Percentiles rank a stretch among this genome's conserved stretches.
These are phyloP conservation scores for Musca domestica DNA, from an alignment of 1,140 invertebrate species.

Conservation along the genomic window DNA sequence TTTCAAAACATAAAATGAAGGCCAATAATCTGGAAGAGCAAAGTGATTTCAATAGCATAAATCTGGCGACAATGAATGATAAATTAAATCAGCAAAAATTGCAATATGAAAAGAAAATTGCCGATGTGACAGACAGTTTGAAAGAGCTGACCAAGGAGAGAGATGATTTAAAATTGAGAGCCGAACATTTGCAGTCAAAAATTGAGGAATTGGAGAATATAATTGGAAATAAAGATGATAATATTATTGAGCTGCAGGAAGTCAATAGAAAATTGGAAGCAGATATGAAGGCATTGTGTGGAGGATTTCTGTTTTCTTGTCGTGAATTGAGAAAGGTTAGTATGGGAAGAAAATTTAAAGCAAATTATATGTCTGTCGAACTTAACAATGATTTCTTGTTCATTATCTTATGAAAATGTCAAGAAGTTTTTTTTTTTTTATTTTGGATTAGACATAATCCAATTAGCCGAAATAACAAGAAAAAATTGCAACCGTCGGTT, in stretches of 20 bases:
- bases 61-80: conserved; percentile 39
- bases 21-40: conserved; percentile 39
- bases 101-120: conserved; percentile 46
- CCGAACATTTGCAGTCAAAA: conserved; percentile 39
- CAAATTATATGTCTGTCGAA: no score
- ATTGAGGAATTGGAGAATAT: conserved; percentile 35
- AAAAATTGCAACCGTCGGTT: no score
- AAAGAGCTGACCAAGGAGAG: conserved; percentile 38
- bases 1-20: conserved; percentile 38
- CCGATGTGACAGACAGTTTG: conserved; percentile 60
- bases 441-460: no score
- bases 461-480: no score
- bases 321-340: conserved; percentile 46
- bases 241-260: conserved; percentile 32
- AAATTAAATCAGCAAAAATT: conserved; percentile 36
- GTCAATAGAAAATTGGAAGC: conserved; percentile 39
- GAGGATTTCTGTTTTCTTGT: conserved; percentile 49
- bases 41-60: conserved; percentile 39
- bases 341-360: no score
- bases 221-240: conserved; percentile 32
- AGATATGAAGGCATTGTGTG: conserved; percentile 43
- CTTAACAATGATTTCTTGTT: no score
- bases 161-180: conserved; percentile 31
- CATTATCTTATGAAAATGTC: no score
- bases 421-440: no score